Conservation (phyloP, 2,888 invertebrate genomes). For the Sminthurides aquaticus region DNA sequence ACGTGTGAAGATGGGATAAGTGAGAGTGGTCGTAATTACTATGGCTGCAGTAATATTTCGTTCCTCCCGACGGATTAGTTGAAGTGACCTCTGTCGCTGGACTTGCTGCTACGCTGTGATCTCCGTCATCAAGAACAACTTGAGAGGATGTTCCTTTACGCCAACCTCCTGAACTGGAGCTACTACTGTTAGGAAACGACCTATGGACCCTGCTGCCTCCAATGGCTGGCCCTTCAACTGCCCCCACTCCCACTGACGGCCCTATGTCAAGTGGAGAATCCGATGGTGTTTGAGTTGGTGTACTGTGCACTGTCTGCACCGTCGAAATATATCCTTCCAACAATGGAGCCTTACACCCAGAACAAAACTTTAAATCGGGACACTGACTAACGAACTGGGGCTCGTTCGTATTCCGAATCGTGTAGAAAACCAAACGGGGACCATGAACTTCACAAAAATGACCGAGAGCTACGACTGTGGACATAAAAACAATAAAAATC, state of each 20-base stretch:
- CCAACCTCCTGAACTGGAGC: neutral
- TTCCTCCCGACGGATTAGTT: constrained; percentile 33
- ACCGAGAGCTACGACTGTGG: constrained; percentile 43
- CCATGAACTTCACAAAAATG: constrained; percentile 44
- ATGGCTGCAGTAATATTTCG: constrained; percentile 41
- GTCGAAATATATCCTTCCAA: constrained; percentile 43
- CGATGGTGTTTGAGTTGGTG: constrained; percentile 33
- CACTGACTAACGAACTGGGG: constrained; percentile 44
- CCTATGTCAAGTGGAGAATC: constrained; percentile 19
- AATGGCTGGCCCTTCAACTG: neutral
- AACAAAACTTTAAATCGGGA: constrained; percentile 43
- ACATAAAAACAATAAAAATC: constrained; percentile 37
- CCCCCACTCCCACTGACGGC: neutral
- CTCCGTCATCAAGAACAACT: constrained; percentile 21
- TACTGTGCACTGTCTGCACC: constrained; percentile 41
- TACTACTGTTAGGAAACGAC: neutral
- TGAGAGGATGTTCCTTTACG: constrained; percentile 15
- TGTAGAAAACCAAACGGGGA: constrained; percentile 43
- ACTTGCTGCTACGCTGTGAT: constrained; percentile 9
- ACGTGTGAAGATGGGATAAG: constrained; percentile 42
- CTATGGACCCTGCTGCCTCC: neutral
- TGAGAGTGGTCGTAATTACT: constrained; percentile 43
- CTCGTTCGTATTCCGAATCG: constrained; percentile 42
- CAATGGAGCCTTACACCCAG: constrained; percentile 43
- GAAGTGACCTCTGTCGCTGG: constrained; percentile 21